These are phyloP conservation scores for Parapsyche elsis DNA, from an alignment of 1,140 invertebrate species.

Conservation along the genomic window DNA sequence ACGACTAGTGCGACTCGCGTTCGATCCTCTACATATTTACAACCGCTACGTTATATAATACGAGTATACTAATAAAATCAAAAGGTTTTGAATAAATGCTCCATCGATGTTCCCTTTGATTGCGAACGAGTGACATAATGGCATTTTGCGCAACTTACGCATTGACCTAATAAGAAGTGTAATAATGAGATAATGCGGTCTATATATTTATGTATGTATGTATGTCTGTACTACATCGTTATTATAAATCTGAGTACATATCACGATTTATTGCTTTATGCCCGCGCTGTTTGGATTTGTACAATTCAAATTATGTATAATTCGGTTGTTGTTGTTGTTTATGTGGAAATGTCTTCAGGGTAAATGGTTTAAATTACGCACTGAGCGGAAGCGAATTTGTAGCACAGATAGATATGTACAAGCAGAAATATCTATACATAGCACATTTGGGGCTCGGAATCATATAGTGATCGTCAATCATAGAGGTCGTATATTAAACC, in stretches of 20 bases:
- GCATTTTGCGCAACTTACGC: not conserved
- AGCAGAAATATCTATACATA: too few relatives aligned
- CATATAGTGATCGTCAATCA: too few relatives aligned
- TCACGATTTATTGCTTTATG: conserved; percentile 24
- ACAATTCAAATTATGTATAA: conserved; percentile 26
- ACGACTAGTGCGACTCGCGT: not conserved
- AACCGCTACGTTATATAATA: too few relatives aligned
- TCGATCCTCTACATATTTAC: not conserved
- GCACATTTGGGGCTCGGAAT: too few relatives aligned
- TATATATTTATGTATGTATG: too few relatives aligned
- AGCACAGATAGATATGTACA: too few relatives aligned
- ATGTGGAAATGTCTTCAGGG: conserved; percentile 24
- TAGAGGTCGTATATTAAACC: too few relatives aligned
- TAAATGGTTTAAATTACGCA: not conserved
- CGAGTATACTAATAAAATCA: too few relatives aligned
- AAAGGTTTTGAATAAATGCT: too few relatives aligned
- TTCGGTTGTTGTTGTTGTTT: conserved; percentile 9
- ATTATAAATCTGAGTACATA: conserved; percentile 5
- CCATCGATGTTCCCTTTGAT: too few relatives aligned
- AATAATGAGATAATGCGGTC: conserved; percentile 10
- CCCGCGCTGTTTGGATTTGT: not conserved
- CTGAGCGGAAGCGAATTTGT: not conserved
- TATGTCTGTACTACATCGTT: not conserved
- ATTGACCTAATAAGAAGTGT: conserved; percentile 17
- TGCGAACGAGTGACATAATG: too few relatives aligned